phyloP scores from a whole-genome alignment of 2,888 invertebrate genomes.

The Tholera decimalis region DNA sequence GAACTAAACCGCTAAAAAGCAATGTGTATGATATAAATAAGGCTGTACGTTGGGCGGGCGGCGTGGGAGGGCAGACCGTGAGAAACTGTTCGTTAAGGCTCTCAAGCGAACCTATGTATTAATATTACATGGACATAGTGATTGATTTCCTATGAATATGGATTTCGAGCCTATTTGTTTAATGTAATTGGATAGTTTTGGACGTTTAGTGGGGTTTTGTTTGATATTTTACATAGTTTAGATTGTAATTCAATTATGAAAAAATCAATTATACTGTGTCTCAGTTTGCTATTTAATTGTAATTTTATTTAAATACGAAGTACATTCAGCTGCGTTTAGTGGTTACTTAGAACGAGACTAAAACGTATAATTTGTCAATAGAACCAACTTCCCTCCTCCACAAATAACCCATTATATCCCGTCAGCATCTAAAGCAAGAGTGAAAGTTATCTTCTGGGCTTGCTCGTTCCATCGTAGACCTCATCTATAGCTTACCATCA shows the following conservation, averaged over 20 bases:
- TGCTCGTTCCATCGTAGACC: no score
- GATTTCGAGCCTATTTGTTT: conserved; percentile 28
- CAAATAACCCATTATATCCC: no score
- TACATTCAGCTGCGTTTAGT: no score
- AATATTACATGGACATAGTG: conserved; percentile 54
- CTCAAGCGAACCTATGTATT: conserved; percentile 43
- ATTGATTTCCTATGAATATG: conserved; percentile 56
- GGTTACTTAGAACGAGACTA: no score
- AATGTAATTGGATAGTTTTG: conserved; percentile 20
- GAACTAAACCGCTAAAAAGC: conserved; percentile 39
- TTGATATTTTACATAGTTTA: not conserved
- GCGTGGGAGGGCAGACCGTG: conserved; percentile 72
- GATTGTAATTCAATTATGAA: not conserved
- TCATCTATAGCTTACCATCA: no score
- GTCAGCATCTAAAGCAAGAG: no score
- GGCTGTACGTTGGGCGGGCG: conserved; percentile 57
- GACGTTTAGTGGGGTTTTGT: not conserved
- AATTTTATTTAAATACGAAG: no score
- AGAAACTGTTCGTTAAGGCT: conserved; percentile 65
- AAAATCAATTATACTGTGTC: not conserved
- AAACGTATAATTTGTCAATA: not conserved
- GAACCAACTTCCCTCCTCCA: no score
- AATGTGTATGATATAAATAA: conserved; percentile 67
- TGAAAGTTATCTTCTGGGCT: no score
- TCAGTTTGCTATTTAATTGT: not conserved